Base-by-base conservation (phyloP, 2,888 invertebrate species). In the Acronicta leporina region DNA sequence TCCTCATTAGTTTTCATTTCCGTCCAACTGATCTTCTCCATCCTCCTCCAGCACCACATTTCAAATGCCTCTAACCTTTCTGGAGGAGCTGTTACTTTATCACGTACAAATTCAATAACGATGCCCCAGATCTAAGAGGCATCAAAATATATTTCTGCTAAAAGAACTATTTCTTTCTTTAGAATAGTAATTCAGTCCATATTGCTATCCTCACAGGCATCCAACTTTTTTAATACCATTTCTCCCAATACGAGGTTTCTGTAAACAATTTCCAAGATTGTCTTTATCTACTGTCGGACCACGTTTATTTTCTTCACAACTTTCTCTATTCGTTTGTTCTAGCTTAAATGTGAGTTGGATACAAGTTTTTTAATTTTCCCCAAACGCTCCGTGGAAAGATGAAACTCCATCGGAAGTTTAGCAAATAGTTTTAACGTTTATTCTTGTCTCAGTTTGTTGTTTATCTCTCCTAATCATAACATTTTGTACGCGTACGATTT, bases 301-400 rank as follows among this genome's bases (percentile, higher is more conserved):
- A 68, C 60, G 53, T 61, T 68, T 71, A 71, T 75, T 75, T 74
- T 57, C 53, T 54, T 43, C 47, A 30, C 35, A 73, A 77, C 68
- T 75, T 73, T 49, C 35, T 63, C 60, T 63, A 51, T 62, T 27
- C 41, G 59, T 77, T 75, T 75, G 72, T 77, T 60, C 58, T 72
- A 72, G 58, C 75, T 73, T 72, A 65, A 75, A 77, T 70, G 67
- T 47, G 53, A 70, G 66, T 77, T 66, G 60, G 63, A 51, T 55
- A 75, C 51, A 77, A 77, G 78, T 77, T 77, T 77, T 78, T 77
- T 78, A 78, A 77, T 77, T 78, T 77, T 65, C 68, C 62, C 67
- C 66, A 67, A 78, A 77, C 60, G 66, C 2, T 68, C 27, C 48
- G 44, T 48, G 10, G 40, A 54, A 63, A 68, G 62, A 66, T 44